These are phyloP conservation scores for Chrysodeixis includens DNA, from an alignment of 2,888 invertebrate species.

Conservation along the genomic window DNA sequence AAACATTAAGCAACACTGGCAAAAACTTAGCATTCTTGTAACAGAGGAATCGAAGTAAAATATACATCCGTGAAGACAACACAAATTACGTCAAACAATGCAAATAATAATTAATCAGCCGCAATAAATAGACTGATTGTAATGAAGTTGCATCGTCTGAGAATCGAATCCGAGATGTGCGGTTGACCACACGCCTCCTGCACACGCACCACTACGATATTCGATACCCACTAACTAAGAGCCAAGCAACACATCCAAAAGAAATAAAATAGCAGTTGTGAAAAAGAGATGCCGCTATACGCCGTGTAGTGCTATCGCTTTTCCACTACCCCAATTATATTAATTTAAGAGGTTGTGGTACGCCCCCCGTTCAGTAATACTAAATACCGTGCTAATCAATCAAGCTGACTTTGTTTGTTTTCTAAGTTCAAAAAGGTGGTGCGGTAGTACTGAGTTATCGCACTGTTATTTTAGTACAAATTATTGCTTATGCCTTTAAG, in stretches of 20 bases:
- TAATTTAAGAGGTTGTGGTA: too few species aligned
- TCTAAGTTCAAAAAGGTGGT: slow-evolving; percentile 8
- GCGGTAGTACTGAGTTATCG: neutral
- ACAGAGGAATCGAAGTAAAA: neutral
- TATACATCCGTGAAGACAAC: neutral
- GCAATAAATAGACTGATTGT: slow-evolving; percentile 48
- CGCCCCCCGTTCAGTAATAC: slow-evolving; percentile 30
- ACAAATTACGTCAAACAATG: slow-evolving; percentile 13
- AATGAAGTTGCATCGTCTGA: slow-evolving; percentile 60
- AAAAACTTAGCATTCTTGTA: neutral
- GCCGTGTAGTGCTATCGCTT: too few species aligned
- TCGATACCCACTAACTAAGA: slow-evolving; percentile 62
- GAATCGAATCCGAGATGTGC: slow-evolving; percentile 70
- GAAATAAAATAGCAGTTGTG: too few species aligned
- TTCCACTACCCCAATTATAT: too few species aligned
- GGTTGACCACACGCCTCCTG: slow-evolving; percentile 73
- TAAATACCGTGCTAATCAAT: slow-evolving; percentile 9
- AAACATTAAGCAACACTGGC: neutral
- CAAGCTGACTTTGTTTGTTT: neutral
- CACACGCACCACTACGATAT: slow-evolving; percentile 56
- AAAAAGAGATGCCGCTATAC: too few species aligned
- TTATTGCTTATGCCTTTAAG: neutral
- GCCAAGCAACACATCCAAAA: too few species aligned
- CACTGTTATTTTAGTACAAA: neutral
- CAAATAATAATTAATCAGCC: slow-evolving; percentile 36